Evolutionary conservation across 2,113 vertebrate species (phyloP).

Genomic region (Oncorhynchus keta): DNA sequence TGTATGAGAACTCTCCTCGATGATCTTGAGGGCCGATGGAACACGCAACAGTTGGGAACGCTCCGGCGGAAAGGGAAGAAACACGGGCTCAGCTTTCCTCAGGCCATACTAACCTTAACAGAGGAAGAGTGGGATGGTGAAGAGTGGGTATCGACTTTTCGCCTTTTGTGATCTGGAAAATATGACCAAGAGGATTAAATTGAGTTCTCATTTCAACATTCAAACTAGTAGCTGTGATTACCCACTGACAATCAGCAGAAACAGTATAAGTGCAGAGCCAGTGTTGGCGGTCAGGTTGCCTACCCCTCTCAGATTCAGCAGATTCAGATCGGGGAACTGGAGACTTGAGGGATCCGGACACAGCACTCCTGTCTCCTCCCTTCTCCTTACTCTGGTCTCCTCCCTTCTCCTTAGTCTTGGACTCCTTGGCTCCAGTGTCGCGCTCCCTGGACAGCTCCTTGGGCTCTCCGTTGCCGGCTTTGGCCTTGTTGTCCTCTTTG

Average conservation of each 20-base stretch:
- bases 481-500: slow-evolving; percentile 83
- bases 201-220: background rate
- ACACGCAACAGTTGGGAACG: slow-evolving; percentile 68
- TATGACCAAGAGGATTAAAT: background rate
- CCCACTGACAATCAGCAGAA: background rate
- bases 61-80: slow-evolving; percentile 87
- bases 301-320: slow-evolving; percentile 91
- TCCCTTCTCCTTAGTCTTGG: slow-evolving; percentile 97
- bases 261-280: no score
- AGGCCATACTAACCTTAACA: slow-evolving; percentile 99
- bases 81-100: slow-evolving; percentile 95
- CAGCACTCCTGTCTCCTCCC: slow-evolving; percentile 87
- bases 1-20: slow-evolving; percentile 47
- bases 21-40: slow-evolving; percentile 68
- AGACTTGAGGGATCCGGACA: slow-evolving; percentile 91
- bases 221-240: background rate
- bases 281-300: background rate
- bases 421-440: slow-evolving; percentile 86
- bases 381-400: slow-evolving; percentile 96
- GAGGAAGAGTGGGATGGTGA: slow-evolving; percentile 98
- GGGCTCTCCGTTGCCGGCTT: slow-evolving; percentile 77
- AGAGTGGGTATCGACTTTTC: slow-evolving; percentile 97
- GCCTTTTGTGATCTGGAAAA: slow-evolving; percentile 93
- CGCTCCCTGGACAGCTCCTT: slow-evolving; percentile 91
- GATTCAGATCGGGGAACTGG: slow-evolving; percentile 89